phyloP scores from a whole-genome alignment of 2,888 invertebrate genomes.

The Protonemura montana region DNA sequence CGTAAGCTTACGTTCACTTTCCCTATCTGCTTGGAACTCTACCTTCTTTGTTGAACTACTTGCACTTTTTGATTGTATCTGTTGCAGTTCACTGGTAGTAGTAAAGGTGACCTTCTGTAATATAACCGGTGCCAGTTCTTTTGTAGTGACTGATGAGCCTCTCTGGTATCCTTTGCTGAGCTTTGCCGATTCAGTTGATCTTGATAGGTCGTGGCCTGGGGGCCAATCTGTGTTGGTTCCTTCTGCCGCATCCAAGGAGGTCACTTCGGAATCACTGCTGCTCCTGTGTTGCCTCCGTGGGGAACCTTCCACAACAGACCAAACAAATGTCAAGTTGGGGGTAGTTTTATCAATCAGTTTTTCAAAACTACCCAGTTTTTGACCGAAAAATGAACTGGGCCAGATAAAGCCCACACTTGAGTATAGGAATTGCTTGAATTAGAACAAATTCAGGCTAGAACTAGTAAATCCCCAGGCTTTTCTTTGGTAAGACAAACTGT shows the following conservation, averaged over 20 bases:
- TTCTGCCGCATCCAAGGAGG: background rate
- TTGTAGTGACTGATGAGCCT: slow-evolving; percentile 40
- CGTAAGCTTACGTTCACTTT: slow-evolving; percentile 59
- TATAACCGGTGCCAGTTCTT: slow-evolving; percentile 48
- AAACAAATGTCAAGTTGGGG: too few species aligned
- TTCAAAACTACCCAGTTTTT: too few species aligned
- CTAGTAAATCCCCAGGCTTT: too few species aligned
- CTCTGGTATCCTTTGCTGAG: slow-evolving; percentile 17
- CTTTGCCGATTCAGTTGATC: background rate
- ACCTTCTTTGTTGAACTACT: slow-evolving; percentile 44
- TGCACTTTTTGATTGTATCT: slow-evolving; percentile 53
- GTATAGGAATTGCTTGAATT: too few species aligned
- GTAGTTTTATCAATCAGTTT: too few species aligned
- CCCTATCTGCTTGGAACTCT: slow-evolving; percentile 35
- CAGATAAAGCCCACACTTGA: too few species aligned
- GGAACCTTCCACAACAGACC: slow-evolving; percentile 49
- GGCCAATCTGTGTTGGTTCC: background rate
- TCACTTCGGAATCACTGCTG: slow-evolving; percentile 41
- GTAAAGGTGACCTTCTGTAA: slow-evolving; percentile 59
- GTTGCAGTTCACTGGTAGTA: slow-evolving; percentile 66
- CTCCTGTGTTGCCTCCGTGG: slow-evolving; percentile 17
- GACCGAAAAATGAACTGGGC: too few species aligned
- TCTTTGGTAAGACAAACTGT: too few species aligned
- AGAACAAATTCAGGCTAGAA: too few species aligned
- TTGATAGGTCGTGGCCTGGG: background rate